phyloP scores from a whole-genome alignment of 2,888 invertebrate species.

The Acanthosepion pharaonis region DNA sequence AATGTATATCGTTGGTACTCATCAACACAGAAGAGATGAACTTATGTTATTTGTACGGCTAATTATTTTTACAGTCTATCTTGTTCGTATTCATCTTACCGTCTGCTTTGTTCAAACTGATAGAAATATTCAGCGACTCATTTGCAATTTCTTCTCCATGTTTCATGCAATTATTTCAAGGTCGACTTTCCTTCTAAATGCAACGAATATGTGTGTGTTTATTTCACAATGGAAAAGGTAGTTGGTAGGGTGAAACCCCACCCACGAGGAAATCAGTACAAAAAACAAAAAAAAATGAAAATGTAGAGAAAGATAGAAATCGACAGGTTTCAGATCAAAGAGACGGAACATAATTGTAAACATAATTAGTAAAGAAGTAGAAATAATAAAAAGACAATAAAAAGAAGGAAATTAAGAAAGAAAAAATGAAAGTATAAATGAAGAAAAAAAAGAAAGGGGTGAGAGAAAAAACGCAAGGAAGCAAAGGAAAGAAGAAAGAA shows the following conservation, averaged over 20 bases:
- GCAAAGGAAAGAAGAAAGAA: not conserved
- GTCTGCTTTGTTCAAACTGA: not conserved
- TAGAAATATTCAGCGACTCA: not conserved
- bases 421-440: not conserved
- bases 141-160: not conserved
- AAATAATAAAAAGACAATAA: not conserved
- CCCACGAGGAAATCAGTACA: too few species aligned
- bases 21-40: not conserved
- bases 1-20: not conserved
- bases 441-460: not conserved
- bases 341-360: too few species aligned
- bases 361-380: not conserved
- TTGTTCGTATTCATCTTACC: not conserved
- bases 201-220: not conserved
- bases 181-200: not conserved
- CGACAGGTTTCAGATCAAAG: too few species aligned
- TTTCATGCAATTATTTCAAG: constrained; percentile 14
- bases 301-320: not conserved
- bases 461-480: not conserved
- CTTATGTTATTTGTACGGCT: not conserved
- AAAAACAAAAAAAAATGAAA: not conserved
- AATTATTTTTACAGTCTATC: not conserved
- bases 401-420: too few species aligned
- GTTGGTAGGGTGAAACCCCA: not conserved
- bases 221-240: not conserved